Conservation (phyloP, 2,797 vertebrate species). For the Enteromius treurensis region DNA sequence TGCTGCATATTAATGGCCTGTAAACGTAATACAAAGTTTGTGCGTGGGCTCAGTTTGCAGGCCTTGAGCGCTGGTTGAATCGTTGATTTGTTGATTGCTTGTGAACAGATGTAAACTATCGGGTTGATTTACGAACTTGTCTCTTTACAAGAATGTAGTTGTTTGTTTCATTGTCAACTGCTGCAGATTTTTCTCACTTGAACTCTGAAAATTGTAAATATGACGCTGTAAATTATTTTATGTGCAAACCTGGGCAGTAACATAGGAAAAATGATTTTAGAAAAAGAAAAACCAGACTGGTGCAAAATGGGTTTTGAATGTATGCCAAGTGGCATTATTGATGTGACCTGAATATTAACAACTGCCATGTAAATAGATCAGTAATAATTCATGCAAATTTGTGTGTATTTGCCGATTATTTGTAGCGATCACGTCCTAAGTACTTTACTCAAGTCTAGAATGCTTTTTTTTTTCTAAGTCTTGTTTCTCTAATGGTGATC, state of each 20-base stretch:
- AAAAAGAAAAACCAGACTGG: constrained; percentile 37
- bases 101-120: not conserved
- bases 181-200: constrained; percentile 55
- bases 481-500: constrained; percentile 30
- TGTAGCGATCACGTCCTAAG: constrained; percentile 66
- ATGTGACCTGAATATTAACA: constrained; percentile 76
- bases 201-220: constrained; percentile 60
- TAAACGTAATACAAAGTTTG: constrained; percentile 23
- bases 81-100: constrained; percentile 20
- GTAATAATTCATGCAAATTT: constrained; percentile 60
- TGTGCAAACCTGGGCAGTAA: constrained; percentile 38
- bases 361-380: constrained; percentile 84
- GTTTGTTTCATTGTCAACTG: constrained; percentile 47
- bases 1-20: constrained; percentile 59
- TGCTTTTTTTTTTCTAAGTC: constrained; percentile 43
- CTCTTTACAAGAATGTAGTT: constrained; percentile 52
- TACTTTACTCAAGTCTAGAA: constrained; percentile 2
- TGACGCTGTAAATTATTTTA: constrained; percentile 55
- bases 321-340: constrained; percentile 77
- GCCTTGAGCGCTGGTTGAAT: constrained; percentile 25
- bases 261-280: not conserved
- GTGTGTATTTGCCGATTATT: constrained; percentile 72
- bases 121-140: constrained; percentile 37
- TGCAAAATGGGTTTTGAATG: constrained; percentile 74
- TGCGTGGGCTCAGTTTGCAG: constrained; percentile 9